Conservation (phyloP, 2,888 invertebrate species). For the Ichneumoninae sp. region DNA sequence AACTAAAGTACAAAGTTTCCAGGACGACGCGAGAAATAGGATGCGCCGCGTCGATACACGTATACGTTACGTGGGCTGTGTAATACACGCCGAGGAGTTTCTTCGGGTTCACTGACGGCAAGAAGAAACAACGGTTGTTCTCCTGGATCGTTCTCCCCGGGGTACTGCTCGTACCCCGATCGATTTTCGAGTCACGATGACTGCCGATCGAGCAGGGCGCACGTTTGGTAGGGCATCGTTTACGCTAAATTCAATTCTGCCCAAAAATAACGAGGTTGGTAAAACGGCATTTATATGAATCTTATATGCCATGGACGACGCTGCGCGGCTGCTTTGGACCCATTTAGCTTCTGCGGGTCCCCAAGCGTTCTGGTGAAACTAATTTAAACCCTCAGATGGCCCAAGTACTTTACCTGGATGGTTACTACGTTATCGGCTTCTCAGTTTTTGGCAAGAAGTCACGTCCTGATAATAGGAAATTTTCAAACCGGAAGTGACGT, state of each 20-base stretch:
- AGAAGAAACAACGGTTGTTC: constrained; percentile 28
- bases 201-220: constrained; percentile 58
- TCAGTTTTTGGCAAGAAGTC: too few species aligned
- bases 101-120: constrained; percentile 37
- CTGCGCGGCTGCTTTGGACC: too few species aligned
- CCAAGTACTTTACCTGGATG: too few species aligned
- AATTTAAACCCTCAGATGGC: too few species aligned
- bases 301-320: too few species aligned
- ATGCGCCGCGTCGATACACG: constrained; percentile 20
- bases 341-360: too few species aligned
- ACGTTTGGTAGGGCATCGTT: constrained; percentile 50
- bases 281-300: too few species aligned
- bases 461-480: too few species aligned
- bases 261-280: background rate
- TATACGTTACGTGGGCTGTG: background rate
- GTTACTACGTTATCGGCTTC: too few species aligned
- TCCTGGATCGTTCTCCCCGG: background rate
- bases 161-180: constrained; percentile 25
- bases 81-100: constrained; percentile 15
- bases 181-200: constrained; percentile 67
- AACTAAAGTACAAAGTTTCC: constrained; percentile 50
- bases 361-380: too few species aligned
- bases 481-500: too few species aligned
- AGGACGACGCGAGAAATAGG: constrained; percentile 15
- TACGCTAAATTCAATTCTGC: constrained; percentile 23